Evolutionary conservation across 2,888 invertebrate species (phyloP), one percentile per base, ranked within the genome.

Genomic region (Smittia aterrima): DNA sequence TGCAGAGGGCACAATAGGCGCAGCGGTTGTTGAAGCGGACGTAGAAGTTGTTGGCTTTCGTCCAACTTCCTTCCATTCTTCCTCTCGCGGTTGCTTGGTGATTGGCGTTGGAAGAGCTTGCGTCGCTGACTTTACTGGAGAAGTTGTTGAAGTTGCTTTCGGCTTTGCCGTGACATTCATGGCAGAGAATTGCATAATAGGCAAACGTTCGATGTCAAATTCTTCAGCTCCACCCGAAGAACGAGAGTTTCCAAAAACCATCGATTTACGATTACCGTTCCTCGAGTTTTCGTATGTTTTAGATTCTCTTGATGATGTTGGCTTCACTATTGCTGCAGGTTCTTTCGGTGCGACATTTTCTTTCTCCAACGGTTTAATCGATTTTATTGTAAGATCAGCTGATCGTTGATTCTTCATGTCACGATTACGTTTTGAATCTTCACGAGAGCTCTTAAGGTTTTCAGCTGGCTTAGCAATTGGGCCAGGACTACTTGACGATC

Each of bases 21-120:
- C 77, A 32, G 77, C 78, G 41, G 77, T 76, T 77, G 78, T 77
- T 16, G 81, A 79, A 1, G 83, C 78, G 11, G 81, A 79, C 0
- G 83, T 79, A 76, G 75, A 76, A 41, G 76, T 75, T 83, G 89
- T 87, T 75, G 88, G 89, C 85, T 93, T 95, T 81, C 95, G 87
- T 7, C 93, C 93, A 64, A 97, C 97, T 84, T 98, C 97, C 81
- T 97, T 97, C 97, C 97, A 98, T 11, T 96, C 97, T 79, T 97
- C 93, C 77, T 93, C 92, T 76, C 94, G 87, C 80, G 90, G 53
- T 25, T 16, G 79, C 77, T 73, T 73, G 9, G 24, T 7, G 11
- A 25, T 20, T n/a, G 20, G 13, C 20, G 20, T 24, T 13, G 40
- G 16, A 18, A 40, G 13, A 41, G 47, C 4, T 22, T 18, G 18